Percentiles rank a stretch among this genome's conserved stretches.
These are phyloP conservation scores for Tetraodon nigroviridis DNA, from an alignment of 2,113 vertebrate genomes.

Conservation along the genomic window DNA sequence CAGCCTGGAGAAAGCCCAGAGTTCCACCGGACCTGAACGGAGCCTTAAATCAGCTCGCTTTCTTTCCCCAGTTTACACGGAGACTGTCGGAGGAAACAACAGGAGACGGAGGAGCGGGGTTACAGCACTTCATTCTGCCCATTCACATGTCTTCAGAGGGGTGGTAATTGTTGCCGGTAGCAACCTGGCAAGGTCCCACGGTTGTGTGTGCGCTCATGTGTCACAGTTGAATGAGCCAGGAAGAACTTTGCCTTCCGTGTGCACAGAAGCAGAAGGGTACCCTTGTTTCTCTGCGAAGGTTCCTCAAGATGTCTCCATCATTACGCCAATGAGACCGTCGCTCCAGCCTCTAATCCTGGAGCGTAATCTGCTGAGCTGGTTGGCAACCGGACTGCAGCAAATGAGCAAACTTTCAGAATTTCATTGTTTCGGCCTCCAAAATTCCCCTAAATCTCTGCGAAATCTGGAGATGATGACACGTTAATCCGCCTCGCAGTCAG, in stretches of 20 bases:
- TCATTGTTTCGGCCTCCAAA: neutral
- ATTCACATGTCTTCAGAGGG: constrained; percentile 68
- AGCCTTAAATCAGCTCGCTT: constrained; percentile 54
- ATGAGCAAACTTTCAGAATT: no score
- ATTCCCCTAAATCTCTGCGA: constrained; percentile 8
- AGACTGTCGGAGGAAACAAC: constrained; percentile 27
- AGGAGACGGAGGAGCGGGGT: neutral
- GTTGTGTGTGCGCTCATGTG: constrained; percentile 18
- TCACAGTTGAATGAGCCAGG: constrained; percentile 38
- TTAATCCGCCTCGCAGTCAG: neutral
- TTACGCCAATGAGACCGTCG: no score
- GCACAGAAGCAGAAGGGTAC: no score
- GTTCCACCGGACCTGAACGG: constrained; percentile 46
- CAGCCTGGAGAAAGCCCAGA: constrained; percentile 13
- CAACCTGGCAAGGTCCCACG: constrained; percentile 60
- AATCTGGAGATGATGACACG: neutral
- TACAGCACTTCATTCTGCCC: constrained; percentile 49
- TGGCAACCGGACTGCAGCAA: no score
- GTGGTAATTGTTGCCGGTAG: constrained; percentile 59
- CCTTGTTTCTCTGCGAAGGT: no score
- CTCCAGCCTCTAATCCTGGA: no score
- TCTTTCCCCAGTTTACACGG: constrained; percentile 17
- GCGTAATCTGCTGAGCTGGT: no score
- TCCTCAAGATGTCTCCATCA: no score
- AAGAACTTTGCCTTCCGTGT: constrained; percentile 2